Conservation (phyloP, 2,888 invertebrate species). For the Drepanosiphum platanoidis region DNA sequence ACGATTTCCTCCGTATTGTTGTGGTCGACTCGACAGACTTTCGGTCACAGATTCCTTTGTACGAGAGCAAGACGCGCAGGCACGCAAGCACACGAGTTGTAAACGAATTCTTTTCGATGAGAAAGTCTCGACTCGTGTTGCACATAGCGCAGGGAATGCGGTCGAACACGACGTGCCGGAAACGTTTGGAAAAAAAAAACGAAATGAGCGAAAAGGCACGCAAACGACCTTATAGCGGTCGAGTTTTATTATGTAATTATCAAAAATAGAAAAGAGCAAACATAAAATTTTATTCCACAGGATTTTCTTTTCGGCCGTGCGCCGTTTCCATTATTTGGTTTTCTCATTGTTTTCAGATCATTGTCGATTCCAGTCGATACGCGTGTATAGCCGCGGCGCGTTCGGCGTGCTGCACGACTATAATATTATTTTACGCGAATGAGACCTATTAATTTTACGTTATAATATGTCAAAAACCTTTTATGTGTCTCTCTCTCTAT, state of each 20-base stretch:
- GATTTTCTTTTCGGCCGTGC: background rate
- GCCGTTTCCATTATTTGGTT: background rate
- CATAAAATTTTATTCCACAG: background rate
- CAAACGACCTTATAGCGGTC: background rate
- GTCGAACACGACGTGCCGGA: no score
- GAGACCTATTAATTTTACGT: slow-evolving; percentile 39
- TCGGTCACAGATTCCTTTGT: no score
- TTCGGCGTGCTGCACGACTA: background rate
- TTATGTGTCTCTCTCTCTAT: slow-evolving; percentile 37
- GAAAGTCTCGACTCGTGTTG: no score
- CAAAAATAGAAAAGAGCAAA: background rate
- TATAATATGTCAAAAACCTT: slow-evolving; percentile 40
- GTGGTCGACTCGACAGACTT: no score
- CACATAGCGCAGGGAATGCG: no score
- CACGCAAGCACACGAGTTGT: no score
- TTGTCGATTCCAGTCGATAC: slow-evolving; percentile 22
- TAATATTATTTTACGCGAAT: slow-evolving; percentile 22
- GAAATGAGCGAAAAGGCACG: no score
- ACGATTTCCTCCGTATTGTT: no score
- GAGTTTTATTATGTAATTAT: background rate
- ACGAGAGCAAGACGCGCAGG: no score
- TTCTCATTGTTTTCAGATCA: slow-evolving; percentile 15
- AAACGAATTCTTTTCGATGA: no score
- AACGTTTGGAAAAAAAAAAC: background rate
- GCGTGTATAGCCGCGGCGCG: background rate